Evolutionary conservation across 23 tunicate genomes (phyloP).

Genomic region (Trididemnum clinides): DNA sequence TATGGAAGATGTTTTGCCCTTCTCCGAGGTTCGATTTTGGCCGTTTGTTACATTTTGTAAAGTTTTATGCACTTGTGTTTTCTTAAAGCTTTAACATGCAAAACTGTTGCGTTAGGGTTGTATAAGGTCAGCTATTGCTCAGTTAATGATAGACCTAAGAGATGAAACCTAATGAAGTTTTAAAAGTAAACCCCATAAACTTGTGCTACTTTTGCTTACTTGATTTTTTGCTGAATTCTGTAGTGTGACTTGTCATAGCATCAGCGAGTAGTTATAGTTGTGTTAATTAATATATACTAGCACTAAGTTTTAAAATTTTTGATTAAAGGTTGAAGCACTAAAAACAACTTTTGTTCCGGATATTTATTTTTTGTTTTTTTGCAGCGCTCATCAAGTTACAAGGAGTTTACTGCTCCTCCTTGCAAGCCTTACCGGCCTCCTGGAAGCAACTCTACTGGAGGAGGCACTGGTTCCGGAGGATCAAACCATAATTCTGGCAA

Average conservation of each 20-base stretch:
- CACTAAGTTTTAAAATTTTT: background rate
- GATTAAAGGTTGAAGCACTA: background rate
- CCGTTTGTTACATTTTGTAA: background rate
- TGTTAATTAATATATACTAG: background rate
- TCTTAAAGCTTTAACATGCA: background rate
- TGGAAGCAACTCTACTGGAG: slow-evolving; percentile 48
- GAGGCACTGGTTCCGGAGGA: background rate
- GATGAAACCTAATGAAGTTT: too few relatives aligned
- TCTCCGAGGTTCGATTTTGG: background rate
- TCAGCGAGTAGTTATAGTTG: too few relatives aligned
- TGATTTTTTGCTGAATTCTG: too few relatives aligned
- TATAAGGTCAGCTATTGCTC: too few relatives aligned
- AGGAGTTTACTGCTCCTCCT: slow-evolving; percentile 60
- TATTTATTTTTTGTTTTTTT: too few relatives aligned
- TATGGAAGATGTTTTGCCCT: background rate
- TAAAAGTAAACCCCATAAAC: too few relatives aligned
- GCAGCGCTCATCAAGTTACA: slow-evolving; percentile 93
- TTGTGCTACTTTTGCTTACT: too few relatives aligned
- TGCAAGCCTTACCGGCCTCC: slow-evolving; percentile 84
- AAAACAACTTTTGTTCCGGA: too few relatives aligned
- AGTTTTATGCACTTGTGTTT: background rate
- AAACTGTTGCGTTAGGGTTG: too few relatives aligned
- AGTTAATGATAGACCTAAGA: too few relatives aligned
- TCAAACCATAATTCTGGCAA: slow-evolving; percentile 3
- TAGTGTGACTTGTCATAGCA: too few relatives aligned